A percentile compares a stretch with the other conserved stretches of the same genome.
These are phyloP conservation scores for Trissolcus basalis DNA, from an alignment of 1,140 invertebrate genomes.

Conservation along the genomic window DNA sequence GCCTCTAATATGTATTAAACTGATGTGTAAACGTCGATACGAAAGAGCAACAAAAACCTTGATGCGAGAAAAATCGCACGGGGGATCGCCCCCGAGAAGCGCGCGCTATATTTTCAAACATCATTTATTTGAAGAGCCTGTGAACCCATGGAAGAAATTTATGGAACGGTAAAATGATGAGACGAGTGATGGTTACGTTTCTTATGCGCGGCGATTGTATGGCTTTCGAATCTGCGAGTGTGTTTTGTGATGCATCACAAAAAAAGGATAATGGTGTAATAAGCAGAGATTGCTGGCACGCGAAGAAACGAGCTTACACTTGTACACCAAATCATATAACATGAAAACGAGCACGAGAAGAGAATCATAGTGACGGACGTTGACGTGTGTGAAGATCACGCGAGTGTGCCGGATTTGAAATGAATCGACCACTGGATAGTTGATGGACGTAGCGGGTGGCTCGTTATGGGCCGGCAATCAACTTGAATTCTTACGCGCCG, in stretches of 20 bases:
- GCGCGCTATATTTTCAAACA: background rate
- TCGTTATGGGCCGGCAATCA: slow-evolving; percentile 73
- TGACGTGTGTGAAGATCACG: slow-evolving; percentile 36
- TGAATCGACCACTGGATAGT: slow-evolving; percentile 70
- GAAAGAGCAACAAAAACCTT: background rate
- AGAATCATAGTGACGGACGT: slow-evolving; percentile 28
- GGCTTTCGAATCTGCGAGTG: slow-evolving; percentile 43
- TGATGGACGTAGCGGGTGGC: slow-evolving; percentile 75
- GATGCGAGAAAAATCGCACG: too few species aligned
- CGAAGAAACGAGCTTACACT: slow-evolving; percentile 39
- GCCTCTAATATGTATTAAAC: too few species aligned
- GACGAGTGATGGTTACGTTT: slow-evolving; percentile 31
- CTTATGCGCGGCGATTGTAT: slow-evolving; percentile 17
- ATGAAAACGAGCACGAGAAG: slow-evolving; percentile 22
- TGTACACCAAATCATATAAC: background rate
- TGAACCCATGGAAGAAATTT: slow-evolving; percentile 11
- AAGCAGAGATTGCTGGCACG: slow-evolving; percentile 41
- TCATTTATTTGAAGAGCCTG: slow-evolving; percentile 24
- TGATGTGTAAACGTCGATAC: too few species aligned
- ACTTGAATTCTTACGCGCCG: slow-evolving; percentile 71
- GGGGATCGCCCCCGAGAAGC: background rate
- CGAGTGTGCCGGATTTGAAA: slow-evolving; percentile 53
- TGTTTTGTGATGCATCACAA: slow-evolving; percentile 19
- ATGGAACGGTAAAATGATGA: slow-evolving; percentile 22
- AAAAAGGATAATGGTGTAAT: slow-evolving; percentile 40